Base-by-base conservation (phyloP, 2,113 vertebrate genomes). In the Psilopogon haemacephalus region DNA sequence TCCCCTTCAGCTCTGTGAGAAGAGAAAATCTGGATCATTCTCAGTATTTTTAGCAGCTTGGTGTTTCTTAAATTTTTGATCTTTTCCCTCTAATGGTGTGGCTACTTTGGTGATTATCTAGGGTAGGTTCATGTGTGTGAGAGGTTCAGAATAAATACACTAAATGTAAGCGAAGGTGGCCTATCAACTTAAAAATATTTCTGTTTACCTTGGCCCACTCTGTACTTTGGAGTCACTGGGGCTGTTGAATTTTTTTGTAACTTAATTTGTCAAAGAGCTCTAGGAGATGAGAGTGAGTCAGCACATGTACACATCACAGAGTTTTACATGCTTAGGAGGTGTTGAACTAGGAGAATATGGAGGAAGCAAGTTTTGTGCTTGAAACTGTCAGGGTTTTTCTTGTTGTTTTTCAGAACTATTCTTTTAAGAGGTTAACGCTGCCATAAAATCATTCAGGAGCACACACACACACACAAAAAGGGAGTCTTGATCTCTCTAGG, bases 221-320 rank as follows among this genome's bases (percentile, higher is more conserved):
- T 73, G 59, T 60, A 13, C 50, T 84, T 86, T 79, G 37, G 20
- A 59, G 83, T 93, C 44, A 38, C 52, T 16, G 23, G 59, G 20
- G 38, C 4, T 42, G 30, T 40, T 86, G 27, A 60, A 59, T 8
- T 76, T 48, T 37, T 48, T 62, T 35, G 27, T 69, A 27, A 55
- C 33, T 89, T 55, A 32, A 35, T 90, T 92, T 89, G 55, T 90
- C 71, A 70, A 92, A 76, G 73, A 80, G 63, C 74, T 89, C 8
- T 42, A 23, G 71, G 63, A 91, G 84, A 74, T 1, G 2, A 92
- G 30, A 35, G 20, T 93, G 93, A 93, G 37, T 89, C 88, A 91
- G 23, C 69, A n/a, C 84, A 0, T 55, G 72, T 67, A 59, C 62
- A 62, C 28, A 38, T 44, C 19, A 15, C 30, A 69, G 8, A 32